Base-by-base conservation (phyloP, 2,113 vertebrate species). In the Psilopsiagon aymara region DNA sequence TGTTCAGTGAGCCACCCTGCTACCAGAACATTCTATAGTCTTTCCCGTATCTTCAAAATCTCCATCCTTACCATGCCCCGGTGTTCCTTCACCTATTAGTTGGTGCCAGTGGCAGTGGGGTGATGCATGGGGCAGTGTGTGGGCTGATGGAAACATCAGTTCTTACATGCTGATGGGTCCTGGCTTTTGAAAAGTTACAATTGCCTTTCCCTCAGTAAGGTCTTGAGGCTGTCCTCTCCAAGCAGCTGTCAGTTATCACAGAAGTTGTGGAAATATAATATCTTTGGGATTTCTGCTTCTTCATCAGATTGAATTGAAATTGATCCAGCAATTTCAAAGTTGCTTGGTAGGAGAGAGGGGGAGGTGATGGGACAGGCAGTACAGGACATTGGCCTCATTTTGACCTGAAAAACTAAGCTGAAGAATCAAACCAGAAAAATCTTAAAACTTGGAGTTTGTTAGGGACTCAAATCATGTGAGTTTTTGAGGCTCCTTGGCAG, bases 201-300 rank as follows among this genome's bases (percentile, higher is more conserved):
- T 70, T 84, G 69, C 52, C 24, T 95, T 89, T 89, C 84, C 66
- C 35, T 78, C 66, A 76, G 10, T 44, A 49, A 66, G 20, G 82
- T 81, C 55, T 74, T n/a, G 28, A 83, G 55, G 35, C 66, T 84
- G 8, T 78, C 66, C 60, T 84, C 47, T 84, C 83, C 77, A 76
- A 92, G 84, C 94, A 96, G 86, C 77, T 97, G 94, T 84, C 89
- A 55, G 47, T 96, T 95, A 82, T 44, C 89, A 84, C 55, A 82
- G 89, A 52, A 95, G 57, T 79, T 79, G 52, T 47, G 52, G 77
- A 89, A 95, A 82, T 86, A 7, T 2, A 49, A 4, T 63, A 57
- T 64, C 69, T 82, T 85, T 52, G 47, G 77, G 83, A 92, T 87
- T 96, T 96, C 52, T 94, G 43, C 69, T 79, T 59, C 92, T 91